Base-by-base conservation (phyloP, 1,140 invertebrate genomes). In the Diachasma alloeum region DNA sequence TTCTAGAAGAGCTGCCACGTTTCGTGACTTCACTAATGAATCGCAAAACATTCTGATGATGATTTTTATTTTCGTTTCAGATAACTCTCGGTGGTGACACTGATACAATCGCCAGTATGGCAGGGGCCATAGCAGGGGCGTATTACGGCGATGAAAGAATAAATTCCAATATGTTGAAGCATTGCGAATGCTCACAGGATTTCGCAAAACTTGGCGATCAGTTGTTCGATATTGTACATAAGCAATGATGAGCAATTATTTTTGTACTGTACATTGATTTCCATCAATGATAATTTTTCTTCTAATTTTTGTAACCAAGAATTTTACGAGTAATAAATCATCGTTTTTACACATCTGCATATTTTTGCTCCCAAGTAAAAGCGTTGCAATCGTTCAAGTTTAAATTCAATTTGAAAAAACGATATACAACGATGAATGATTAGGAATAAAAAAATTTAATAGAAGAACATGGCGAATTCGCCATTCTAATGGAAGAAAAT, bases 91-190 rank as follows among this genome's bases (percentile, higher is more conserved):
- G 95, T 48, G 95, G 95, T 37, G 95, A 96, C 87, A 94, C 95
- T 4, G 95, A 96, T 78, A 96, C 95, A 1, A 95, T 96, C 82
- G 94, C 93, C 8, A 91, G 92, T 69, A 96, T 96, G 95, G 92
- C 94, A 26, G 94, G 94, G 15, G 92, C 93, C 22, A 93, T 96
- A 74, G 91, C 93, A 72, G 95, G 95, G 56, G 94, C 95, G 24
- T 93, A 91, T 86, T 92, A 94, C 82, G 95, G 95, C 8, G 87
- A 92, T 75, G 90, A 92, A 36, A 85, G 85, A 13, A 92, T 96
- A 67, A 92, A 91, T 69, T 42, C 87, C 63, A 86, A 87, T 77
- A 84, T 95, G 73, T 85, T 92, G 11, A 87, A 90, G 56, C 91
- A 93, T 78, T 95, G 93, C 84, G 94, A 96, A 90, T 88, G 86